A percentile compares a stretch with the other conserved stretches of the same genome.
Conservation (phyloP, 2,113 vertebrate genomes). For the Gymnobelideus leadbeateri region DNA sequence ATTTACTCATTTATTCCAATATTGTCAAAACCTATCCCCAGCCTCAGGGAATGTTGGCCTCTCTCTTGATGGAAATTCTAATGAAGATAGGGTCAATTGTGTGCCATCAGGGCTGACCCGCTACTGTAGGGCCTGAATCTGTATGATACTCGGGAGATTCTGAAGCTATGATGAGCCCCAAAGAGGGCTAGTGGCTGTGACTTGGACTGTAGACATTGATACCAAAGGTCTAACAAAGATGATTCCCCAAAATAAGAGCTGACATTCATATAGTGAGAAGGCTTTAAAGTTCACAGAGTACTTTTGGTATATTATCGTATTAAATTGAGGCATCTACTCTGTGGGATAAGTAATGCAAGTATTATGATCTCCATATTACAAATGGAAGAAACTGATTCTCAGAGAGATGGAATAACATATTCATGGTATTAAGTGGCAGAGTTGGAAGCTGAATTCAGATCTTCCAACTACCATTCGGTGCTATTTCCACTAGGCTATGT, state of each 20-base stretch:
- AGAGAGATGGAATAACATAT: not conserved
- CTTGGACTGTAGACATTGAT: not conserved
- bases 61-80: not conserved
- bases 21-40: not conserved
- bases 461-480: not conserved
- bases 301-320: not conserved
- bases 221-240: not conserved
- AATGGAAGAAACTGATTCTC: not conserved
- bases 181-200: not conserved
- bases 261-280: not conserved
- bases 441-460: not conserved
- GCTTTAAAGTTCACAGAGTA: not conserved
- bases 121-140: not conserved
- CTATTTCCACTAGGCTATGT: not conserved
- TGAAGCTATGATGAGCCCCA: not conserved
- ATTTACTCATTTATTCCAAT: not conserved
- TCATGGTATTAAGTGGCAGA: not conserved
- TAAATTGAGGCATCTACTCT: not conserved
- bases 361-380: not conserved
- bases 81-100: not conserved
- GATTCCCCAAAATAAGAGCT: not conserved
- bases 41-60: not conserved
- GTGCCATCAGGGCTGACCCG: not conserved
- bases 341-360: not conserved
- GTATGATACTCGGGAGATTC: not conserved